A percentile compares a stretch with the other conserved stretches of the same genome.
These are phyloP conservation scores for Arenaria interpres DNA, from an alignment of 2,113 vertebrate genomes.

Conservation along the genomic window DNA sequence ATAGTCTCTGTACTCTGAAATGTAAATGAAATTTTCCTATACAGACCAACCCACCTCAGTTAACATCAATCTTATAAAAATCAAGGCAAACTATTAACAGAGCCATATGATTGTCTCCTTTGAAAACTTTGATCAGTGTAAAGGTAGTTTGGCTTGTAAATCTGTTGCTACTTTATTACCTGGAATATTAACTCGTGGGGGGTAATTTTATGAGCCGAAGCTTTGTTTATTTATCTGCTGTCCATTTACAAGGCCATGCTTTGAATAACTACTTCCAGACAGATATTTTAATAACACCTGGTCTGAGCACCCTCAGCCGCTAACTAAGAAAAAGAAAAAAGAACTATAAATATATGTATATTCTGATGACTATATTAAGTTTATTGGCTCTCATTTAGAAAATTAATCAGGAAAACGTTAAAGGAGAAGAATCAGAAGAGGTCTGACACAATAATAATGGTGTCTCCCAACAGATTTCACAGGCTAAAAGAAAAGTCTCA, in stretches of 20 bases:
- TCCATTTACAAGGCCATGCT: neutral
- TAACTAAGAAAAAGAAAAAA: neutral
- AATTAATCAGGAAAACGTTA: neutral
- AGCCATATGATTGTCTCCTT: neutral
- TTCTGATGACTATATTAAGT: neutral
- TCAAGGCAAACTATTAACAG: neutral
- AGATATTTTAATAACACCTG: neutral
- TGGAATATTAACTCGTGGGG: neutral
- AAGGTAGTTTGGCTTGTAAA: neutral
- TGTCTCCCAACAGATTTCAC: neutral
- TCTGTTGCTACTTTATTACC: neutral
- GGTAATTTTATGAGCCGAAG: neutral
- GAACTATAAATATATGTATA: neutral
- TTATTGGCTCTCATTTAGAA: neutral
- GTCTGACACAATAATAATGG: fast-evolving
- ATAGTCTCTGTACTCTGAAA: neutral
- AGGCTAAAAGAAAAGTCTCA: neutral
- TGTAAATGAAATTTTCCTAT: neutral
- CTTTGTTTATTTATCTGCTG: neutral
- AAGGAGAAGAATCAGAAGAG: neutral
- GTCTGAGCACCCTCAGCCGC: neutral
- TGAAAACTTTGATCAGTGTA: neutral
- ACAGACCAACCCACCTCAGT: neutral
- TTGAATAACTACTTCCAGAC: neutral
- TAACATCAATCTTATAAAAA: neutral